Evolutionary conservation across 2,888 invertebrate genomes (phyloP).

Genomic region (Lagria hirta): DNA sequence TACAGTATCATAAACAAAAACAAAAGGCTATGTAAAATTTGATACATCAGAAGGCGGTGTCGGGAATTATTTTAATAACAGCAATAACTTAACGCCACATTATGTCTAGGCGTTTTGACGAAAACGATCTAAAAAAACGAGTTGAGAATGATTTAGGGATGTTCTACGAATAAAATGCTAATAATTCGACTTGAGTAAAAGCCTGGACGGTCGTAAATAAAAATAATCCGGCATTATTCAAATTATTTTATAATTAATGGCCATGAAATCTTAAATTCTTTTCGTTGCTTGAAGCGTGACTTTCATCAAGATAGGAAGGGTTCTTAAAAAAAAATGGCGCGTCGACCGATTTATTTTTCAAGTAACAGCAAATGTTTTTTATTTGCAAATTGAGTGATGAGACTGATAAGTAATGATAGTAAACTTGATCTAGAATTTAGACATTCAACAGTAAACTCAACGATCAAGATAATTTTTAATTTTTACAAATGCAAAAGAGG

Average conservation of each 20-base stretch:
- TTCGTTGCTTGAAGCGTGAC: constrained; percentile 16
- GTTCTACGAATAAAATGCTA: constrained; percentile 16
- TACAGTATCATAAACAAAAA: too few species aligned
- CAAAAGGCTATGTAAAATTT: too few species aligned
- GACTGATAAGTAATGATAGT: too few species aligned
- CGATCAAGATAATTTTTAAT: too few species aligned
- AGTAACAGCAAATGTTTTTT: too few species aligned
- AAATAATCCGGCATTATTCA: constrained; percentile 18
- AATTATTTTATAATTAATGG: constrained; percentile 20
- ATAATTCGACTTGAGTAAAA: constrained; percentile 8
- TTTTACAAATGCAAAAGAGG: too few species aligned
- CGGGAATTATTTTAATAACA: constrained; percentile 8
- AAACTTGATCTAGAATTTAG: too few species aligned
- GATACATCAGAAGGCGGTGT: constrained; percentile 3
- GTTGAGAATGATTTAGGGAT: constrained; percentile 19
- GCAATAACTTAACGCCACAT: constrained; percentile 10
- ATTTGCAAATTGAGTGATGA: too few species aligned
- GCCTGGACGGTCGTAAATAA: constrained; percentile 15
- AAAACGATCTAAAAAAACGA: constrained; percentile 14
- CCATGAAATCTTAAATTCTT: constrained; percentile 13
- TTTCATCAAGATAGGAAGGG: constrained; percentile 2
- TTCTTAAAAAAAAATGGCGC: not conserved
- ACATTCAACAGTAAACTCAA: too few species aligned
- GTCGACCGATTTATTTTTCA: too few species aligned
- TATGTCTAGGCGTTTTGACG: constrained; percentile 11